Evolutionary conservation across 2,113 vertebrate genomes (phyloP), one percentile per base, ranked within the genome.

Genomic region (Melanostigma gelatinosum): DNA sequence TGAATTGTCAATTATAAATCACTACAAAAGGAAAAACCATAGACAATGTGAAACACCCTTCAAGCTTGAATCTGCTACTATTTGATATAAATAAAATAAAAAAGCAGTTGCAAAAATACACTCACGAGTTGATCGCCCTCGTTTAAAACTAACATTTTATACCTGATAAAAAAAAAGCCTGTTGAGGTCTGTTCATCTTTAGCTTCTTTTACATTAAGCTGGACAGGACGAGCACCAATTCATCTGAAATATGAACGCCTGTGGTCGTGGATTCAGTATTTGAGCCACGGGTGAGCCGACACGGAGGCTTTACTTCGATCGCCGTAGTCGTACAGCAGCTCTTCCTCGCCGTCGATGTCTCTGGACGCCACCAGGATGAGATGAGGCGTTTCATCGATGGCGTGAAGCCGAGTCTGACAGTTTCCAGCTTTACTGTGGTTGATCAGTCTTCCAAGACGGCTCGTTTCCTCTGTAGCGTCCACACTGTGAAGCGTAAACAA

Each of bases 381-480:
- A 90, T 98, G 97, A 79, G 98, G 98, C 52, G 91, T 92, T 8
- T 96, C 96, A 0, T 95, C 93, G 0, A 99, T 94, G 86, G 95
- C 93, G n/a, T 99, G 98, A 18, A 99, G 95, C 67, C 96, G 97
- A 2, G 98, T 98, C 42, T 98, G 97, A 86, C 97, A 98, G 88
- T 99, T 99, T 58, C 98, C 98, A 34, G 86, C 95, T 86, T 99
- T 98, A 89, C 98, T 98, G 95, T 99, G 98, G 81, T 99, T 99
- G 72, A 99, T 95, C 52, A 99, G 94, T 52, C 98, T 92, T 0
- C 98, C 98, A 20, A 98, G 93, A 8, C 97, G 97, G 15, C 85
- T 86, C 0, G 96, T 97, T 92, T 99, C 98, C 55, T 95, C 93
- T 0, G 98, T 99, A 10, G 97, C 98, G 22, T 99, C 98, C 64